Evolutionary conservation across 64 coral and sea anemone genomes (phyloP), one percentile per base, ranked within the genome.

Genomic region (Actinia tenebrosa): DNA sequence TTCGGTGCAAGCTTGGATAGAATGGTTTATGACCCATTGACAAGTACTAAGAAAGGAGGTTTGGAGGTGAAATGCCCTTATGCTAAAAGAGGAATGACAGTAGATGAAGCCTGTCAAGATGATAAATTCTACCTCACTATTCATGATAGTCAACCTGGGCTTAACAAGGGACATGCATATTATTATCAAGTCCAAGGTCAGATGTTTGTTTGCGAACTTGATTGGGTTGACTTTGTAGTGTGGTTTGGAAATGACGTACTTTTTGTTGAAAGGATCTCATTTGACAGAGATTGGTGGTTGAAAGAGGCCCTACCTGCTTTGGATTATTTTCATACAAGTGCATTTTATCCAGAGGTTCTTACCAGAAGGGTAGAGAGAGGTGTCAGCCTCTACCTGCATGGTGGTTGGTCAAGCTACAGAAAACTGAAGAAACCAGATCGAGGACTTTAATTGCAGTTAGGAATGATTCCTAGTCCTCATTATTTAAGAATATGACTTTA

Each of bases 321-420:
- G 16, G 20, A 59, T 19, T 60, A 60, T 53, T 88, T 92, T 63
- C 87, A 92, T 83, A 87, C 71, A 75, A 77, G 86, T 61, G 90
- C 84, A 80, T 92, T 92, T 72, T 53, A 87, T 9, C 90, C 90
- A 50, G 90, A 92, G 77, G 86, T 92, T 17, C 71, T 92, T 30
- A 87, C 90, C 62, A 66, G 80, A 46, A 81, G 89, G 86, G 83
- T 91, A 23, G 45, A 72, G 7, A 45, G 83, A 79, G 84, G 72
- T 86, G 50, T 86, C 60, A 19, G 64, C 17, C 72, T 86, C 20
- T 91, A 91, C 71, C 62, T 64, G 45, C 86, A 87, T 78, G 86
- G 86, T 26, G 89, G 89, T 63, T 90, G 89, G 89, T 60, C 23
- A 2, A 90, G 23, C 53, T 90, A 16, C 30, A 45, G 46, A 16